Evolutionary conservation across 2,113 vertebrate species (phyloP), one percentile per base, ranked within the genome.

Genomic region (Dolichotis patagonum): DNA sequence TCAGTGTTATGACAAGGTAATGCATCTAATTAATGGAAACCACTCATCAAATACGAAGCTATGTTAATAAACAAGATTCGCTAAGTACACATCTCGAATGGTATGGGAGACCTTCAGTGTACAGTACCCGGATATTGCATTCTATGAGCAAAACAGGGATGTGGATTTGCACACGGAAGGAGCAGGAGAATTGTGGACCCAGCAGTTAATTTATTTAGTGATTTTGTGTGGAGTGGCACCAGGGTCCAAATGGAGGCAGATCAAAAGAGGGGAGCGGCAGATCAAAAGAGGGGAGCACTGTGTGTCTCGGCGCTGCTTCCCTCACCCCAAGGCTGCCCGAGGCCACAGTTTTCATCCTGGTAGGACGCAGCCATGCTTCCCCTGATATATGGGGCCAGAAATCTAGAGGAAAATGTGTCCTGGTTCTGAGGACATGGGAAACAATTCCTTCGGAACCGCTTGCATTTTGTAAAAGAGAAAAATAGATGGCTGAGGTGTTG

Each of bases 261-360:
- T 97, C 92, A 88, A 96, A 97, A 67, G 82, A 85, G 13, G 54
- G 30, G 11, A 90, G 46, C 7, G 85, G 14, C 3, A 38, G 83
- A 95, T 97, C 92, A 88, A 96, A 97, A 67, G 82, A 85, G 13
- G 54, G 30, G 11, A 90, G 46, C 7, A 13, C 52, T 43, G 2
- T 28, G 1, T 94, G 92, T 94, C 24, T 73, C 65, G 52, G 46
- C 85, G 1, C 92, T 84, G 82, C 38, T 77, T 97, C 87, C 96
- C 83, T 97, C 82, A 90, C 88, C 96, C 88, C 75, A 91, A 96
- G 97, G 95, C 84, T 26, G 86, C 93, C 87, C 86, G 96, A 87
- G 91, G 94, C 52, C n/a, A 17, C 60, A 10, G 95, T 97, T 97
- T 96, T 98, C 73, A 85, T 94, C 41, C 35, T 95, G 16, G 60